phyloP scores from a whole-genome alignment of 2,113 vertebrate species.

The Engraulis encrasicolus region DNA sequence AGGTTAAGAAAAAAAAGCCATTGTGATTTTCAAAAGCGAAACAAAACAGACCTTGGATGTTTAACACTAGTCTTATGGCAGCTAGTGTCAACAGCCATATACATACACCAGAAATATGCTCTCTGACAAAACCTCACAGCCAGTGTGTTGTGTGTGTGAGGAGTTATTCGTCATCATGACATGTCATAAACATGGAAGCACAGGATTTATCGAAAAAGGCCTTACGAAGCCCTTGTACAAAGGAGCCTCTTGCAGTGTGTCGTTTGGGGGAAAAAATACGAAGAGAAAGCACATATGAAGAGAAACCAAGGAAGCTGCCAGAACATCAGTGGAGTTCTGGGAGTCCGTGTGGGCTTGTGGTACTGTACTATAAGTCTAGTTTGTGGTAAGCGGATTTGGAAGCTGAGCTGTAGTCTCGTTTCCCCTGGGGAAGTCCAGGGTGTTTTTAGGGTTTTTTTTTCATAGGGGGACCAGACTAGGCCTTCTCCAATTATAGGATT shows the following conservation, averaged over 20 bases:
- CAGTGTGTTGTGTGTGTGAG: not conserved
- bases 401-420: no score
- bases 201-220: constrained; percentile 8
- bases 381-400: no score
- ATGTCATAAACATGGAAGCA: not conserved
- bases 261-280: no score
- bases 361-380: no score
- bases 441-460: no score
- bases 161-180: not conserved
- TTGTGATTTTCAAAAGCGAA: no score
- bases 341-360: not conserved
- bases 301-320: not conserved
- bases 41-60: constrained; percentile 59
- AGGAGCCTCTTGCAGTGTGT: not conserved
- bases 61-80: constrained; percentile 65
- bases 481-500: no score
- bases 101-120: constrained; percentile 23
- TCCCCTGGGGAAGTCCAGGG: no score
- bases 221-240: not conserved
- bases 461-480: no score
- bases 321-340: not conserved
- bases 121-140: not conserved
- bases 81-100: constrained; percentile 51
- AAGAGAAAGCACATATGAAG: constrained; percentile 4
- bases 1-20: constrained; percentile 42